These are phyloP conservation scores for Daubentonia madagascariensis DNA, from an alignment of 2,113 vertebrate genomes.

Conservation along the genomic window DNA sequence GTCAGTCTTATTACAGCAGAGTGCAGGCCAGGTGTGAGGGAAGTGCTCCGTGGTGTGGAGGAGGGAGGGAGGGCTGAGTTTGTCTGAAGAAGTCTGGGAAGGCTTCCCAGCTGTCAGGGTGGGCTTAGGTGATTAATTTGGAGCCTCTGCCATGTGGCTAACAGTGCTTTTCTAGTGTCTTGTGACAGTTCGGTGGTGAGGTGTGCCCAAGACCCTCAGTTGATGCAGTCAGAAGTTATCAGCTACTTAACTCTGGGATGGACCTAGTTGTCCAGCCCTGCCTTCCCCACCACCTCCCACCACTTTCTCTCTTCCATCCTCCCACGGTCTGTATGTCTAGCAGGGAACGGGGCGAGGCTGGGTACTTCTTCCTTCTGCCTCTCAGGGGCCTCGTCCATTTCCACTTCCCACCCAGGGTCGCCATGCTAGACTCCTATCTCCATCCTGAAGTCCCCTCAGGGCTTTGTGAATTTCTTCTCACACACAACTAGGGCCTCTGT, in stretches of 20 bases:
- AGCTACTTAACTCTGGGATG: not conserved
- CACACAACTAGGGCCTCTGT: not conserved
- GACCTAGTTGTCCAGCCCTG: too few relatives aligned
- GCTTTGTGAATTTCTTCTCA: not conserved
- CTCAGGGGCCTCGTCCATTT: not conserved
- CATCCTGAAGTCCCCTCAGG: not conserved
- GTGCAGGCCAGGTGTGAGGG: fast-evolving
- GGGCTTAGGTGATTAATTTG: too few relatives aligned
- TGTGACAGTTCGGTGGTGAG: fast-evolving
- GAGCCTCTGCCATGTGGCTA: fast-evolving
- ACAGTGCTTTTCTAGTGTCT: not conserved
- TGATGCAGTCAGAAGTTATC: fast-evolving
- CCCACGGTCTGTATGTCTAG: fast-evolving
- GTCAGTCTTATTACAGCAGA: fast-evolving
- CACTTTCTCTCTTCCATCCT: not conserved
- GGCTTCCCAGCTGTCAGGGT: fast-evolving
- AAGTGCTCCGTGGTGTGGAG: fast-evolving
- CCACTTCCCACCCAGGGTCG: not conserved
- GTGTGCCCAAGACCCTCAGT: not conserved
- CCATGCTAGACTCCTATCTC: not conserved
- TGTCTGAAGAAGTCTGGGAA: not conserved
- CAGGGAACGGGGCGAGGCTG: not conserved
- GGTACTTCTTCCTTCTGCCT: too few relatives aligned
- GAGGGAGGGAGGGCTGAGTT: not conserved
- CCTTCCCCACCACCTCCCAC: fast-evolving